Conservation (phyloP, 2,888 invertebrate species). For the Tetanocera ferruginea region DNA sequence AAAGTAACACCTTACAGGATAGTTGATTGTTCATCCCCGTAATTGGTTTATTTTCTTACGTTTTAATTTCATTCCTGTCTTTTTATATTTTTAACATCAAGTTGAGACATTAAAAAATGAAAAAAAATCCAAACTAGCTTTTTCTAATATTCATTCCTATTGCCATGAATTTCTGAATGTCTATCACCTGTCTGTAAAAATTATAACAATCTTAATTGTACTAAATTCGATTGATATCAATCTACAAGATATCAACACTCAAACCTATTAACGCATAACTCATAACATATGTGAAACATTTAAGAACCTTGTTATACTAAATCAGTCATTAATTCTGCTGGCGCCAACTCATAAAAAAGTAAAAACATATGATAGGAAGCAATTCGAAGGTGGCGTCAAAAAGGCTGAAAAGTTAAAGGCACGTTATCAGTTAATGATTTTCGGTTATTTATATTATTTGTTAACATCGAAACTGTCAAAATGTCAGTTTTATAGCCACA, state of each 20-base stretch:
- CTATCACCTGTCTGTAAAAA: too few species aligned
- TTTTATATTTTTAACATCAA: too few species aligned
- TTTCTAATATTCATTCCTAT: too few species aligned
- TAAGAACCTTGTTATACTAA: not conserved
- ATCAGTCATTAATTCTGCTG: slow-evolving; percentile 3
- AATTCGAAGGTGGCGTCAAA: not conserved
- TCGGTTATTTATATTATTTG: slow-evolving; percentile 21
- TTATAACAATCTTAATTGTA: too few species aligned
- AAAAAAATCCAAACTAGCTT: too few species aligned
- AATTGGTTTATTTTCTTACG: too few species aligned
- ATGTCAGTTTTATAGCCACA: slow-evolving; percentile 25
- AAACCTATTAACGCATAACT: not conserved
- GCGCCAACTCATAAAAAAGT: slow-evolving; percentile 23
- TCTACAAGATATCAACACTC: not conserved
- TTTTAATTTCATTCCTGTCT: too few species aligned
- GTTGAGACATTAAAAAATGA: too few species aligned
- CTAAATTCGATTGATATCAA: too few species aligned
- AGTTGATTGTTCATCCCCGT: too few species aligned
- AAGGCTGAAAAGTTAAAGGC: not conserved
- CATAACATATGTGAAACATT: slow-evolving; percentile 3
- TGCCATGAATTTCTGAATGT: not conserved
- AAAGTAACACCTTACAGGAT: too few species aligned
- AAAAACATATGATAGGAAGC: not conserved
- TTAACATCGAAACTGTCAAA: slow-evolving; percentile 36
- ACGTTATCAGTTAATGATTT: slow-evolving; percentile 13